A percentile compares a stretch with the other conserved stretches of the same genome.
phyloP scores from a whole-genome alignment of 2,797 vertebrate genomes.

The Semaprochilodus insignis region DNA sequence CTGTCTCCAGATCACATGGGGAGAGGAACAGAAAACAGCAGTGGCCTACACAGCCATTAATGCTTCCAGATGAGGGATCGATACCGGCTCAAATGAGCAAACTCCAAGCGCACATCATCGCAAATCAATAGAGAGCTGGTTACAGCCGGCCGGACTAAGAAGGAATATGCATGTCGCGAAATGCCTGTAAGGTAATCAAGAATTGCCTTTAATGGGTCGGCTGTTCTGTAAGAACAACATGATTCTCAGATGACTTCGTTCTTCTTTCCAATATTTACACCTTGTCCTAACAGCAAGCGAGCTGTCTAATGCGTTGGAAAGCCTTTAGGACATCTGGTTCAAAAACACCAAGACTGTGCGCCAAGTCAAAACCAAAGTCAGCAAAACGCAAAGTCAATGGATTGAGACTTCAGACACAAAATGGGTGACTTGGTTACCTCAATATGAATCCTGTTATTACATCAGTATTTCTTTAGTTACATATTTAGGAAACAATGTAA shows the following conservation, averaged over 20 bases:
- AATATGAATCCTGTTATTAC: too few relatives aligned
- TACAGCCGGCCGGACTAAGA: slow-evolving; percentile 22
- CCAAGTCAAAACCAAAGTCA: too few relatives aligned
- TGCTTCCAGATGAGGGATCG: slow-evolving; percentile 53
- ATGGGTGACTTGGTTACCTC: too few relatives aligned
- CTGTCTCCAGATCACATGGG: slow-evolving; percentile 43
- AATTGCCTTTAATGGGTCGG: slow-evolving; percentile 22
- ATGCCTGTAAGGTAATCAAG: slow-evolving; percentile 43
- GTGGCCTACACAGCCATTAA: slow-evolving; percentile 53
- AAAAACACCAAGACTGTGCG: too few relatives aligned
- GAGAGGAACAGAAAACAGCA: slow-evolving; percentile 47
- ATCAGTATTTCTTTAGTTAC: too few relatives aligned
- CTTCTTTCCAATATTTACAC: neutral
- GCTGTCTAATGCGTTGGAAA: neutral
- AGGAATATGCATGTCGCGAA: neutral
- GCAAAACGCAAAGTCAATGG: too few relatives aligned
- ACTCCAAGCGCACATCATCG: slow-evolving; percentile 54
- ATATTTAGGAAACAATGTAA: too few relatives aligned
- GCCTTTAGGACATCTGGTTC: neutral
- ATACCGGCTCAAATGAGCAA: slow-evolving; percentile 62
- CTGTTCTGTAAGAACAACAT: neutral
- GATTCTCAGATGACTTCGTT: neutral
- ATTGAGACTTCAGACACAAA: too few relatives aligned
- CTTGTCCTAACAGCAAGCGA: neutral
- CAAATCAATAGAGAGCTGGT: slow-evolving; percentile 56